A percentile compares a stretch with the other conserved stretches of the same genome.
These are phyloP conservation scores for Agrilus biguttatus DNA, from an alignment of 2,888 invertebrate genomes.

Conservation along the genomic window DNA sequence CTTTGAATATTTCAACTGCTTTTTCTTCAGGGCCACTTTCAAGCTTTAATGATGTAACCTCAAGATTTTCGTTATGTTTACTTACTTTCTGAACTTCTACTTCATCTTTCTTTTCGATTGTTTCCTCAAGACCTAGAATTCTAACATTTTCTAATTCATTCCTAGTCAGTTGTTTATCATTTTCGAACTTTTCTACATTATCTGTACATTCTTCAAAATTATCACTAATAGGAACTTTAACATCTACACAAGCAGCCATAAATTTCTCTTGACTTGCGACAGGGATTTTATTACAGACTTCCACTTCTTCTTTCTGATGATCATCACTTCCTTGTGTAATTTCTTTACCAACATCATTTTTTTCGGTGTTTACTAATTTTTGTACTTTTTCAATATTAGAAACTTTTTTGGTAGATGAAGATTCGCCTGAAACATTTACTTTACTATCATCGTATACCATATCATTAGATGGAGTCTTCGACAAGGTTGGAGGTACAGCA, in stretches of 20 bases:
- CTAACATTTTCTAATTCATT: too few species aligned
- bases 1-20: neutral
- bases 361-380: neutral
- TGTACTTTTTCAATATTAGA: neutral
- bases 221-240: neutral
- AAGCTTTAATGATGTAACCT: neutral
- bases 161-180: neutral
- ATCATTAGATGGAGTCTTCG: neutral
- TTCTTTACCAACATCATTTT: neutral
- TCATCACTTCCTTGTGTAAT: neutral
- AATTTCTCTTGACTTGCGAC: neutral
- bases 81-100: neutral
- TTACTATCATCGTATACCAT: neutral
- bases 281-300: neutral
- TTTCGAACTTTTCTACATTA: neutral
- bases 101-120: neutral
- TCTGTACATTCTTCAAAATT: slow-evolving; percentile 1
- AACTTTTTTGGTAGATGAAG: neutral
- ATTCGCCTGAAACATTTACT: neutral
- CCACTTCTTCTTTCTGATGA: neutral
- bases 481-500: too few species aligned
- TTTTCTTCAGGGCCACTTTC: neutral
- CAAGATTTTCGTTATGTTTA: neutral
- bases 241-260: neutral
- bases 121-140: neutral